Percentiles rank a stretch among this genome's conserved stretches.
phyloP scores from a whole-genome alignment of 2,113 vertebrate species.

The Dromas ardeola region DNA sequence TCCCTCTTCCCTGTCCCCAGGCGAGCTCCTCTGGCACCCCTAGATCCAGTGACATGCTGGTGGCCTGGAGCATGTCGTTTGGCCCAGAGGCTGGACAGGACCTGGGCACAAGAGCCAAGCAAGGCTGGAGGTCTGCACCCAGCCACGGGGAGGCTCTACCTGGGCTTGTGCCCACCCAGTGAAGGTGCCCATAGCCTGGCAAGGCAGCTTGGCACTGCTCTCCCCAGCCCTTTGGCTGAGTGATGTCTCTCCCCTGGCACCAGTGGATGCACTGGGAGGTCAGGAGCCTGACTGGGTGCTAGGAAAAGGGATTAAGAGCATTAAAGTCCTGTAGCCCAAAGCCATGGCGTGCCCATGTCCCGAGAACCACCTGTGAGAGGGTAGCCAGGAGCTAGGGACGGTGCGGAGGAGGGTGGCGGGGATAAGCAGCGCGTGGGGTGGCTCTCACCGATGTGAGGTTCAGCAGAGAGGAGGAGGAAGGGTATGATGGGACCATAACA shows the following conservation, averaged over 20 bases:
- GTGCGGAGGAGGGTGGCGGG: neutral
- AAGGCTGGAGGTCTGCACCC: neutral
- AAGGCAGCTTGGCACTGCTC: neutral
- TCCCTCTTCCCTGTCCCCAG: neutral
- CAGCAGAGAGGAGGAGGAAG: neutral
- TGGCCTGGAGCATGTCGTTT: neutral
- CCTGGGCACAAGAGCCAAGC: neutral
- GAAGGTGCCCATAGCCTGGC: neutral
- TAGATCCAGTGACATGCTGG: accelerated
- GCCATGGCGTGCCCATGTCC: neutral
- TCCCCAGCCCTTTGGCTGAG: neutral
- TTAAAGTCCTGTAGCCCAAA: neutral
- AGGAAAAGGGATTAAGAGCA: neutral
- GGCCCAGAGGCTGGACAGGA: neutral
- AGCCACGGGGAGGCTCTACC: neutral
- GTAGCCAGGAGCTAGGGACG: neutral
- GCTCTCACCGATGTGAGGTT: neutral
- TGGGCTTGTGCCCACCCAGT: neutral
- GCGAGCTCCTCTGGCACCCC: neutral
- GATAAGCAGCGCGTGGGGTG: neutral
- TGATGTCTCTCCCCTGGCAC: neutral
- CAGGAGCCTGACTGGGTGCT: neutral
- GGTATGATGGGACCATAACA: neutral
- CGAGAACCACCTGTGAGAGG: accelerated
- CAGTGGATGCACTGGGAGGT: neutral